Conservation (phyloP, 1,140 invertebrate genomes). For the Procambarus virginalis region DNA sequence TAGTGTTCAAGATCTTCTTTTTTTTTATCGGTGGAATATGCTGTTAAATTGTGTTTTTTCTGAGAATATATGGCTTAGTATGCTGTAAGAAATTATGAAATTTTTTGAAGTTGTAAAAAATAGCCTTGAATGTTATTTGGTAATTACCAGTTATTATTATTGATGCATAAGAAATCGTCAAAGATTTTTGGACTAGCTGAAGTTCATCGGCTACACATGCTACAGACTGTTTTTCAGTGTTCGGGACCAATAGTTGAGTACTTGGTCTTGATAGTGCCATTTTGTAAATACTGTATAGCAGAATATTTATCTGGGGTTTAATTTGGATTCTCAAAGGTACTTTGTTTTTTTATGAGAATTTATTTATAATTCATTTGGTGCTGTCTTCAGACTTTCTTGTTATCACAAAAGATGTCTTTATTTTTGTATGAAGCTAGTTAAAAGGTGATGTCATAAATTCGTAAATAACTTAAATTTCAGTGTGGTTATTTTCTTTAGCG, state of each 20-base stretch:
- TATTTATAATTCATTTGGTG: too few relatives aligned
- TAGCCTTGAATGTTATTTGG: neutral
- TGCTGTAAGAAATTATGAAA: neutral
- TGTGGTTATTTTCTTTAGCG: too few relatives aligned
- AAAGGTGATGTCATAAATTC: too few relatives aligned
- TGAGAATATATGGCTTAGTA: neutral
- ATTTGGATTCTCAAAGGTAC: neutral
- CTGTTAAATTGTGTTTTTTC: neutral
- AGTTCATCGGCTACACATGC: neutral
- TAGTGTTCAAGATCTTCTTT: neutral
- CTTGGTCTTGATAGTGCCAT: constrained; percentile 9
- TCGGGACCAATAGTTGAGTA: constrained; percentile 2
- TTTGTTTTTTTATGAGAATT: neutral
- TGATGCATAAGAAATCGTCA: neutral
- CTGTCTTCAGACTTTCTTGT: too few relatives aligned
- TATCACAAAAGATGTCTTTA: too few relatives aligned
- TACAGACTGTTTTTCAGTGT: neutral
- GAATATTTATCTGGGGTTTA: neutral
- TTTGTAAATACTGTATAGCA: neutral
- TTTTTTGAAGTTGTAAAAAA: neutral
- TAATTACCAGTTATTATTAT: neutral
- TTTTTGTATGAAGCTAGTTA: too few relatives aligned
- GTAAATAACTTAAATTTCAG: too few relatives aligned
- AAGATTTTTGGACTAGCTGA: neutral
- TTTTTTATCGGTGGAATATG: neutral